These are phyloP conservation scores for Phalacrocorax pelagicus DNA, from an alignment of 2,113 vertebrate genomes.

Conservation along the genomic window DNA sequence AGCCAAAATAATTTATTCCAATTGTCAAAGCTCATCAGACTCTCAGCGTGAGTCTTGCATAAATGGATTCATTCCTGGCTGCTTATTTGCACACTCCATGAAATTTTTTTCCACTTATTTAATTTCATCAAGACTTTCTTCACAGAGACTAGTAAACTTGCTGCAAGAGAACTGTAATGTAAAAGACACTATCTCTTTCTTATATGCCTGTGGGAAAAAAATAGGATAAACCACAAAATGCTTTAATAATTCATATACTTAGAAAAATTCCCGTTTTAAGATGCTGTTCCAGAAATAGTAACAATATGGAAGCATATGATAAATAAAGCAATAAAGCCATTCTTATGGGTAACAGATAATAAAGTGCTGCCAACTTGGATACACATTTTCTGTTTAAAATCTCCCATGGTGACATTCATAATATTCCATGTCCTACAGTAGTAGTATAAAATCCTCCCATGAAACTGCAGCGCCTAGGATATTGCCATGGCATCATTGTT, in stretches of 20 bases:
- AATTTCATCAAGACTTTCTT: conserved; percentile 50
- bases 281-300: neutral
- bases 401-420: conserved; percentile 2
- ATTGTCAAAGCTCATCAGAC: conserved; percentile 60
- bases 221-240: neutral
- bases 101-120: conserved; percentile 46
- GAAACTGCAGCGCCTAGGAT: neutral
- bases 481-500: neutral
- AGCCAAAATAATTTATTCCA: conserved; percentile 58
- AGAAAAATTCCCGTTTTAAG: conserved; percentile 3
- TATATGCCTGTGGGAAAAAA: neutral
- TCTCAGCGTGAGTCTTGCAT: conserved; percentile 34
- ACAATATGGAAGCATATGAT: neutral
- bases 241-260: neutral
- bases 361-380: conserved; percentile 1
- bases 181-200: neutral
- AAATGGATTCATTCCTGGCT: conserved; percentile 56
- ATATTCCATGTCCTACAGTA: neutral
- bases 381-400: conserved; percentile 22
- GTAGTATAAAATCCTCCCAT: neutral
- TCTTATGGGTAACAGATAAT: neutral
- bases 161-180: neutral
- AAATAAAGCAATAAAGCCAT: conserved; percentile 22
- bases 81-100: conserved; percentile 34
- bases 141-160: neutral